Conservation (phyloP, 2,888 invertebrate species). For the Andrena chrysosceles region DNA sequence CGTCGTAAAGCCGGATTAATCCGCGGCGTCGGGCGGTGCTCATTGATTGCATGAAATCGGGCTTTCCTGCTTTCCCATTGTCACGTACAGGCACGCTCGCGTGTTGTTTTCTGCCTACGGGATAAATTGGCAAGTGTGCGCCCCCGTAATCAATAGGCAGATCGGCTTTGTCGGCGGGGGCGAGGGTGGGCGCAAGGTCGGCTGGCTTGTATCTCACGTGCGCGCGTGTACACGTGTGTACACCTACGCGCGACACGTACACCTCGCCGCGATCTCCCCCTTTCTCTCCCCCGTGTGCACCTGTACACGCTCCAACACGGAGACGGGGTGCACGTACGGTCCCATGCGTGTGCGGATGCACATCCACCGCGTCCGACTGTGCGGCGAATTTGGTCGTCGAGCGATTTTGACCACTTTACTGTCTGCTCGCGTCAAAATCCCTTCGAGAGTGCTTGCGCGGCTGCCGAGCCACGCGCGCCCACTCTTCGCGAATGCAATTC, state of each 20-base stretch:
- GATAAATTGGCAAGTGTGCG: slow-evolving; percentile 77
- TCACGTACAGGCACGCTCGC: slow-evolving; percentile 70
- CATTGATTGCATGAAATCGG: slow-evolving; percentile 78
- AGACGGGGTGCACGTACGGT: background rate
- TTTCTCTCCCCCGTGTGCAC: slow-evolving; percentile 4
- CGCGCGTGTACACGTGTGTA: slow-evolving; percentile 33
- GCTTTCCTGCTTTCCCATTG: slow-evolving; percentile 76
- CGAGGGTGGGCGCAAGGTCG: slow-evolving; percentile 69
- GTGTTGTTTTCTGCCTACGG: slow-evolving; percentile 73
- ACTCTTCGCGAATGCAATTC: slow-evolving; percentile 13
- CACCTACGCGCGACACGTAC: slow-evolving; percentile 28
- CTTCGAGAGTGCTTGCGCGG: slow-evolving; percentile 5
- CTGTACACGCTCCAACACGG: slow-evolving; percentile 5
- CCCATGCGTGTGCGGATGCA: background rate
- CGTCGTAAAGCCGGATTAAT: slow-evolving; percentile 71
- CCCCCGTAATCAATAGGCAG: slow-evolving; percentile 74
- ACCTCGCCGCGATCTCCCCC: slow-evolving; percentile 1
- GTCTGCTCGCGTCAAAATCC: slow-evolving; percentile 10
- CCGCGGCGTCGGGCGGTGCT: slow-evolving; percentile 68
- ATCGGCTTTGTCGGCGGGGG: slow-evolving; percentile 68
- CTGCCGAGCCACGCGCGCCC: background rate
- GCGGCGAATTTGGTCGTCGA: slow-evolving; percentile 9
- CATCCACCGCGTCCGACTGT: background rate
- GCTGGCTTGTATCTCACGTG: slow-evolving; percentile 53
- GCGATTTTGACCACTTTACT: slow-evolving; percentile 26